phyloP scores from a whole-genome alignment of 2,797 vertebrate species.

The Gallinago stenura region DNA sequence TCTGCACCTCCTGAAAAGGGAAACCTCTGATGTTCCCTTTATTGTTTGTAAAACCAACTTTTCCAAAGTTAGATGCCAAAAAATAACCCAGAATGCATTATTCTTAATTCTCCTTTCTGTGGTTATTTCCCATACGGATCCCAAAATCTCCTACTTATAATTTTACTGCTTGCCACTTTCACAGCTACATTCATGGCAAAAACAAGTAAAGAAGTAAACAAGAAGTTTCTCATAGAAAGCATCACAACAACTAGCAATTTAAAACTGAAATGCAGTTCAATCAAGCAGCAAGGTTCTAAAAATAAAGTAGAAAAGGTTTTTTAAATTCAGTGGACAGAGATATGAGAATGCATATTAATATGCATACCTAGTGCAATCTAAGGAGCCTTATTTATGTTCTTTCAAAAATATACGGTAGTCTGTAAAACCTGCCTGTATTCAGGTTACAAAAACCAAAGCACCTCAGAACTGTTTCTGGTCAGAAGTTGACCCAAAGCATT shows the following conservation, averaged over 20 bases:
- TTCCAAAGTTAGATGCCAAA: not conserved
- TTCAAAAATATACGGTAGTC: not conserved
- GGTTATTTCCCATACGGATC: not conserved
- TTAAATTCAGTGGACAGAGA: not conserved
- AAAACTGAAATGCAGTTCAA: not conserved
- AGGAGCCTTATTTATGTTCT: not conserved
- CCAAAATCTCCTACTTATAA: not conserved
- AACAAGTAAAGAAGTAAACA: not conserved
- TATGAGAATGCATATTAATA: not conserved
- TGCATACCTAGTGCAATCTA: not conserved
- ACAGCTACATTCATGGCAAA: not conserved
- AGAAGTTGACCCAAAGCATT: not conserved
- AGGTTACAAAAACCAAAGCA: not conserved
- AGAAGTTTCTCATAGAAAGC: not conserved
- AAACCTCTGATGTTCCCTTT: not conserved
- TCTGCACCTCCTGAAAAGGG: not conserved
- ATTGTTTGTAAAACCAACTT: not conserved
- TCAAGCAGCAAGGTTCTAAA: not conserved
- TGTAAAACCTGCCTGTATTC: not conserved
- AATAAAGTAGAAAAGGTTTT: not conserved
- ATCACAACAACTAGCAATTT: not conserved
- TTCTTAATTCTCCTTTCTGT: not conserved
- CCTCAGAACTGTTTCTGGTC: not conserved
- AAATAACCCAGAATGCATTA: not conserved
- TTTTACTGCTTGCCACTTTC: not conserved